Base-by-base conservation (phyloP, 2,797 vertebrate species). In the Huso huso region DNA sequence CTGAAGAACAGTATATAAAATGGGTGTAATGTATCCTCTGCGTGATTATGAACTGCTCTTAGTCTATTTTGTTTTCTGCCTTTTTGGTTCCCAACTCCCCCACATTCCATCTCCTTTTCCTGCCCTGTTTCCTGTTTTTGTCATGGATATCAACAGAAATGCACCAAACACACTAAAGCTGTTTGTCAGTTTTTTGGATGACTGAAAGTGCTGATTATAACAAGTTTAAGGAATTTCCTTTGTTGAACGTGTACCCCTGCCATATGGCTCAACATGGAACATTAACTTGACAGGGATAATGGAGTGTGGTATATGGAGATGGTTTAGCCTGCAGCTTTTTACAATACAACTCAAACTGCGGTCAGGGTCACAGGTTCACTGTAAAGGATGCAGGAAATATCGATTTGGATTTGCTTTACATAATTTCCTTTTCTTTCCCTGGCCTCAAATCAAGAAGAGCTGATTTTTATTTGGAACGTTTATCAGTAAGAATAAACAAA, bases 261-360 rank as follows among this genome's bases (percentile, higher is more conserved):
- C 88, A 93, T 92, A 93, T 93, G 90, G 88, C 88, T 87, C 79
- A 82, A 87, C 88, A 92, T 83, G 87, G 86, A 86, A 87, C 93
- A 90, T 93, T 93, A 92, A 91, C 86, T 88, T 93, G 89, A 93
- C 87, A 90, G 84, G 82, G 87, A 88, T 91, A 93, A 92, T 90
- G 81, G 91, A 93, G 93, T 86, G 84, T 91, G 81, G 83, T 87
- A 79, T 87, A 88, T 84, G 86, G 88, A 89, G 87, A 88, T 82
- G 84, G 86, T 90, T 90, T 89, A 86, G 87, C 88, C 88, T 81
- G 81, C 82, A 90, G 88, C 86, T 87, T 58, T 58, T 58, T 88
- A 18, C 82, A 78, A 86, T 84, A 84, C 88, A 86, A 87, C 87
- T 89, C 87, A 10, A 10, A 88, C 87, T 90, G 82, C 82, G 83